Evolutionary conservation across 1,140 invertebrate genomes (phyloP).

Genomic region (Drosophila ercepeae): DNA sequence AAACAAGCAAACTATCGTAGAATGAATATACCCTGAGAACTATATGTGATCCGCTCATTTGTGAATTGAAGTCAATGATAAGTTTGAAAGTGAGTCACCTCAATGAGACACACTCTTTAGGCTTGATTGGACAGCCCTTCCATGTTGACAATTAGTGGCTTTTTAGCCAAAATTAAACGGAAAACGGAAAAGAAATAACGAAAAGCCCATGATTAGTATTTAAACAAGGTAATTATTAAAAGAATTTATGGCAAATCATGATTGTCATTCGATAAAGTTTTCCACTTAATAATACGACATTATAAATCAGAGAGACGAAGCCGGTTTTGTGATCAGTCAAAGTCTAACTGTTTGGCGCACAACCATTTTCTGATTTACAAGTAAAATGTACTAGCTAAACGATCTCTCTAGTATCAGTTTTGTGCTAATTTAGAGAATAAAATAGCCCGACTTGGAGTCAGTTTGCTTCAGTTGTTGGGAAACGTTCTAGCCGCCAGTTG

Average conservation of each 20-base stretch:
- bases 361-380: constrained; percentile 56
- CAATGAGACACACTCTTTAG: constrained; percentile 30
- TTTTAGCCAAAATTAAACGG: constrained; percentile 1
- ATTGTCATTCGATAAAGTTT: constrained; percentile 30
- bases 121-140: constrained; percentile 39
- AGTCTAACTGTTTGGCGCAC: constrained; percentile 44
- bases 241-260: constrained; percentile 59
- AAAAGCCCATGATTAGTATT: constrained; percentile 25
- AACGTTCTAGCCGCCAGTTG: constrained; percentile 44
- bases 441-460: constrained; percentile 39
- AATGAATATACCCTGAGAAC: neutral
- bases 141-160: constrained; percentile 11
- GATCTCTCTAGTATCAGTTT: constrained; percentile 14
- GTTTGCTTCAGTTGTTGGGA: constrained; percentile 47
- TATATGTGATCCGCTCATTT: neutral
- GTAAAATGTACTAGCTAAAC: constrained; percentile 43
- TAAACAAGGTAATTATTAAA: constrained; percentile 41
- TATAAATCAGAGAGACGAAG: constrained; percentile 59
- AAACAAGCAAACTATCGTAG: neutral
- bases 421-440: constrained; percentile 65
- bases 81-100: neutral
- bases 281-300: constrained; percentile 65
- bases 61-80: neutral
- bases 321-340: constrained; percentile 70
- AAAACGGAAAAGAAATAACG: neutral